Evolutionary conservation across 2,888 invertebrate species (phyloP).

Genomic region (Oxyteleia sp.): DNA sequence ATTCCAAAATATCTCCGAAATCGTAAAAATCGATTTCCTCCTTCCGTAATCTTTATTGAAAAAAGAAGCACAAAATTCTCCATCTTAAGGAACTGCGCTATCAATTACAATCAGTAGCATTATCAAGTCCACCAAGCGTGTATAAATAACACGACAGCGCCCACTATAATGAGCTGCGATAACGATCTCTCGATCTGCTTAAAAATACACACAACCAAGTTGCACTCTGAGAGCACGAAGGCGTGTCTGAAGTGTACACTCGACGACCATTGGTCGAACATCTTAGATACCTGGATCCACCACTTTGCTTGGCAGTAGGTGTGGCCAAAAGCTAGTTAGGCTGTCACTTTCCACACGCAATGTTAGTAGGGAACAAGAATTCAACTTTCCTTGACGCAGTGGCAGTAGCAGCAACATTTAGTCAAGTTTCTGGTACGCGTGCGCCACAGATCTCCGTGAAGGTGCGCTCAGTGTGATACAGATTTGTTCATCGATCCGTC

Average conservation of each 20-base stretch:
- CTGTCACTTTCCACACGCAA: slow-evolving; percentile 30
- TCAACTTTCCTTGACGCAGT: slow-evolving; percentile 67
- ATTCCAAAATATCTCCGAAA: too few relatives aligned
- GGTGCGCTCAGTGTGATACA: too few relatives aligned
- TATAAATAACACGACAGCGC: slow-evolving; percentile 62
- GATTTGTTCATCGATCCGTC: too few relatives aligned
- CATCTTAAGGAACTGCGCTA: slow-evolving; percentile 55
- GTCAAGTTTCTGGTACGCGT: too few relatives aligned
- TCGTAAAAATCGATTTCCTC: too few relatives aligned
- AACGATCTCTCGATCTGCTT: slow-evolving; percentile 62
- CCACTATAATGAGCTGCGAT: slow-evolving; percentile 56
- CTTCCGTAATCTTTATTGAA: not conserved
- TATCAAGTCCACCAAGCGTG: slow-evolving; percentile 48
- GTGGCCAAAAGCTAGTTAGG: slow-evolving; percentile 61
- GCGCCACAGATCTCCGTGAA: too few relatives aligned
- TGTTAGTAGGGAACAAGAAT: slow-evolving; percentile 82
- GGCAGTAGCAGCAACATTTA: too few relatives aligned
- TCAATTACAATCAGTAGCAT: slow-evolving; percentile 66
- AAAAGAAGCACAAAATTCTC: slow-evolving; percentile 31
- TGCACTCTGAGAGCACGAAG: slow-evolving; percentile 15
- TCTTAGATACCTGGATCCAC: slow-evolving; percentile 46
- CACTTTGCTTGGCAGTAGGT: slow-evolving; percentile 48
- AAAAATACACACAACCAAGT: slow-evolving; percentile 52
- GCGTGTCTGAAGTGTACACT: slow-evolving; percentile 40
- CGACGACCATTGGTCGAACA: slow-evolving; percentile 56